phyloP scores from a whole-genome alignment of 2,113 vertebrate genomes.

The Oreochromis spilurus region DNA sequence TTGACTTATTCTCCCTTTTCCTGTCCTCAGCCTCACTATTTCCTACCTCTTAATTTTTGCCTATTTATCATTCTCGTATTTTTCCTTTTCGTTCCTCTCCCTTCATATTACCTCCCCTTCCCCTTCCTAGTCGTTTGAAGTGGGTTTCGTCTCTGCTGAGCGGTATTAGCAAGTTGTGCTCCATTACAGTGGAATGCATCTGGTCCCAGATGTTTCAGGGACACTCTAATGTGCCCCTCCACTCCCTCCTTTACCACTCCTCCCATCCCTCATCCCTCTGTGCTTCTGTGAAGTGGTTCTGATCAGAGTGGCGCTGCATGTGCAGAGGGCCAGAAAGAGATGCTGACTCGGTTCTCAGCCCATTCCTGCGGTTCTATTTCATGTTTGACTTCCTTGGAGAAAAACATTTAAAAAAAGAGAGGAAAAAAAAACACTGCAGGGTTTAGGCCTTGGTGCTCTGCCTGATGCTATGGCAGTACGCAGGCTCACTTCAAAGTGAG shows the following conservation, averaged over 20 bases:
- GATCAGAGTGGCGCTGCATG: conserved; percentile 56
- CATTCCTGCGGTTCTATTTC: conserved; percentile 76
- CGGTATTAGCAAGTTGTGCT: conserved; percentile 56
- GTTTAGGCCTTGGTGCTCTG: neutral
- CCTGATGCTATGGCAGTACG: conserved; percentile 5
- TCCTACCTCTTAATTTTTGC: conserved; percentile 43
- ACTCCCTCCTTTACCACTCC: conserved; percentile 6
- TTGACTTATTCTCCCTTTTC: conserved; percentile 18
- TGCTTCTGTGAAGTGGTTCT: conserved; percentile 72
- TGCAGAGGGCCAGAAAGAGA: conserved; percentile 42
- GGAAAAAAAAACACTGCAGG: neutral
- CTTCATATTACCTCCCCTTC: conserved; percentile 27
- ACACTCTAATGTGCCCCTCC: conserved; percentile 19
- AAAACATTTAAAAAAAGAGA: neutral
- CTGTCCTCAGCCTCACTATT: conserved; percentile 5
- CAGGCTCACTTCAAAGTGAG: conserved; percentile 48
- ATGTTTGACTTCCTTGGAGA: conserved; percentile 59
- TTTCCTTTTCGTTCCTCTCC: conserved; percentile 42
- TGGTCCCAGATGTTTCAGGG: conserved; percentile 72
- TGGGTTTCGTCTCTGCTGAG: conserved; percentile 46
- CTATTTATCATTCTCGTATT: conserved; percentile 45
- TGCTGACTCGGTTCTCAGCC: conserved; percentile 69
- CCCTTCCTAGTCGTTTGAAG: conserved; percentile 49
- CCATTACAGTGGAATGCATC: conserved; percentile 67
- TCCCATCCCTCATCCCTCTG: conserved; percentile 39